Evolutionary conservation across 2,113 vertebrate species (phyloP).

Genomic region (Nycticryphes semicollaris): DNA sequence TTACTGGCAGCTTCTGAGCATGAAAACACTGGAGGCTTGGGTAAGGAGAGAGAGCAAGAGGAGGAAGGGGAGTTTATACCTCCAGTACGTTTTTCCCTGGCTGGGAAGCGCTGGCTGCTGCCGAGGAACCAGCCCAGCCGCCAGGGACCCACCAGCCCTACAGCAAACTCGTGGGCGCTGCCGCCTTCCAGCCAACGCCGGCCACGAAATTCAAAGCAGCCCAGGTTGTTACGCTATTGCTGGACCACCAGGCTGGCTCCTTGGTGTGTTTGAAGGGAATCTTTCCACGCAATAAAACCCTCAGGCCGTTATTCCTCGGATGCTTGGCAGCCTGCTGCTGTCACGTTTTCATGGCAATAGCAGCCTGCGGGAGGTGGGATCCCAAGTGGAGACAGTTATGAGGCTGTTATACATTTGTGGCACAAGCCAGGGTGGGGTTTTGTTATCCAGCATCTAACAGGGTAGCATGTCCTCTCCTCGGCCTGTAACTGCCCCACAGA

Average conservation of each 20-base stretch:
- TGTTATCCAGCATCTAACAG: background rate
- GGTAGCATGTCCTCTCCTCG: background rate
- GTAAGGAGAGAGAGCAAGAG: background rate
- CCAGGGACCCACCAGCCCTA: background rate
- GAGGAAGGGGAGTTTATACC: background rate
- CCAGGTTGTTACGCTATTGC: background rate
- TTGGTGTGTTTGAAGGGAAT: background rate
- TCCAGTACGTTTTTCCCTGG: background rate
- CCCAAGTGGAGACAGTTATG: background rate
- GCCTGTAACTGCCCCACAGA: background rate
- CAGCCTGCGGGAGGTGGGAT: conserved; percentile 17
- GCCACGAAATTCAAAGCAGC: background rate
- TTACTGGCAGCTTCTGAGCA: background rate
- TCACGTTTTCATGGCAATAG: conserved; percentile 45
- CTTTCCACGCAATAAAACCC: conserved; percentile 36
- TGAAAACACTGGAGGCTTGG: background rate
- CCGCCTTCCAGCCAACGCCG: background rate
- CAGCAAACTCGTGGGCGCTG: background rate
- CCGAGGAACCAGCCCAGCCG: background rate
- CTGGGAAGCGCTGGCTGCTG: background rate
- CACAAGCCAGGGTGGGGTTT: background rate
- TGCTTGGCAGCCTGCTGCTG: background rate
- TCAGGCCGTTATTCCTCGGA: background rate
- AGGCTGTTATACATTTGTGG: background rate
- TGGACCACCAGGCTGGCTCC: conserved; percentile 42